These are phyloP conservation scores for Oplegnathus fasciatus DNA, from an alignment of 2,113 vertebrate species.

Conservation along the genomic window DNA sequence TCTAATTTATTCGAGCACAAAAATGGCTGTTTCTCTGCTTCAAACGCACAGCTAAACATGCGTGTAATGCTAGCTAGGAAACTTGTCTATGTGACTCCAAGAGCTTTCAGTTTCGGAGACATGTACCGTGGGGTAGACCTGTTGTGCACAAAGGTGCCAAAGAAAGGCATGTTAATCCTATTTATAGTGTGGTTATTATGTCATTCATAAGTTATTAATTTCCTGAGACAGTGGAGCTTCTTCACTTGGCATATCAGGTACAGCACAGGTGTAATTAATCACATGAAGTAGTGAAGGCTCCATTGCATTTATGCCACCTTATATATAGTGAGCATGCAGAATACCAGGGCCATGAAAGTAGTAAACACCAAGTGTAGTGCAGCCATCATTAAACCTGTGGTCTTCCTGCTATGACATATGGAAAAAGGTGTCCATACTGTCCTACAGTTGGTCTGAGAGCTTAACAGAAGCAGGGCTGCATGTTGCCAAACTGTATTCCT, in stretches of 20 bases:
- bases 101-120: background rate
- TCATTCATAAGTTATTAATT: background rate
- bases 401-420: background rate
- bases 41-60: background rate
- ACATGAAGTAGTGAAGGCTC: background rate
- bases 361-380: background rate
- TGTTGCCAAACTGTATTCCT: background rate
- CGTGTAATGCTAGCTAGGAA: background rate
- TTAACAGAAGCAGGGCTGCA: background rate
- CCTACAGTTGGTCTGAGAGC: background rate
- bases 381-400: background rate
- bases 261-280: slow-evolving; percentile 22
- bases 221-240: background rate
- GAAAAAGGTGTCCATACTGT: background rate
- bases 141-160: slow-evolving; percentile 15
- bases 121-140: slow-evolving; percentile 18
- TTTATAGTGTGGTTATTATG: background rate
- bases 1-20: background rate
- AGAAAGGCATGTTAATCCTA: background rate
- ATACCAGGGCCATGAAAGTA: background rate
- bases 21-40: background rate
- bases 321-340: background rate
- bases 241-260: background rate
- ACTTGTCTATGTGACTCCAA: background rate
- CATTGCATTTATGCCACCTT: background rate